Base-by-base conservation (phyloP, 2,797 vertebrate species). In the Eupleurogrammus muticus region DNA sequence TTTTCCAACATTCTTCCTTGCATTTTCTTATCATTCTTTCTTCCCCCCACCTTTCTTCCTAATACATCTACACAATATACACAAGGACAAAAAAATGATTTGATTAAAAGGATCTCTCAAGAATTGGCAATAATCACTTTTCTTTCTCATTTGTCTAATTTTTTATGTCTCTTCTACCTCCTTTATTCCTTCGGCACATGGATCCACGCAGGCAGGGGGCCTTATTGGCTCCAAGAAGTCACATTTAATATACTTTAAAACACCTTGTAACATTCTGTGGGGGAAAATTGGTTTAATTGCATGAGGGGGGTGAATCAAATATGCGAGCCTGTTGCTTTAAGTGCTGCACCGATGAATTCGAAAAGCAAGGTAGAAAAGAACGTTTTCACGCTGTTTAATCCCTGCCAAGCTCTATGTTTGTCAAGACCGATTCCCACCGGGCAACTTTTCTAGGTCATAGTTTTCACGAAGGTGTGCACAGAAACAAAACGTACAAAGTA, bases 251-350 rank as follows among this genome's bases (percentile, higher is more conserved):
- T 66, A 82, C 50, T 81, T 76, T 82, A 56, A 84, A 82, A 84
- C 67, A 80, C 74, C 76, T 73, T 74, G 42, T 83, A 83, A 84
- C 57, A 38, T 65, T 82, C 71, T 81, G 78, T 79, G 47, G 56
- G 79, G 6, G 71, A 79, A 85, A 84, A 87, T 82, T 83, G 61
- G 51, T 85, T 79, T 87, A 80, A 88, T 84, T 75, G 72, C 46
- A 0, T 3, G 11, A 73, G 62, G 66, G 66, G 44, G 55, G 40
- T 48, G 52, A 49, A 70, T 85, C 59, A 23, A 7, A 52, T 67
- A 70, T 9, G 16, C 1, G 5, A 68, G 68, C 32, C 57, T 57
- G 13, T 54, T 50, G 75, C 70, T 81, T 66, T 66, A 69, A 80
- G 44, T 66, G 60, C 36, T 53, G 49, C 53, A 21, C 23, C 32